phyloP scores from a whole-genome alignment of 2,113 vertebrate genomes.

The Bufo bufo region DNA sequence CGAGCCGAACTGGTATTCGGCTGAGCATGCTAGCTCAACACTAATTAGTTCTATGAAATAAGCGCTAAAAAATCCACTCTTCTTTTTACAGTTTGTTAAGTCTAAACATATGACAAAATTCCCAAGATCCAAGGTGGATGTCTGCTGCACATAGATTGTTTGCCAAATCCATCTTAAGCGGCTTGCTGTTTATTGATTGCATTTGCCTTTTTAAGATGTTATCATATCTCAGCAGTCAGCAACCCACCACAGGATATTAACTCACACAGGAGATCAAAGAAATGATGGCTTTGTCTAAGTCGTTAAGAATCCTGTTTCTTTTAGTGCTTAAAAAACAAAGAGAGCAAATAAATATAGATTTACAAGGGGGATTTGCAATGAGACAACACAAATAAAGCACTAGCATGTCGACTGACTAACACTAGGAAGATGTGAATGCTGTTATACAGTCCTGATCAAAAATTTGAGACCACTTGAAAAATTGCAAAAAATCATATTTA shows the following conservation, averaged over 20 bases:
- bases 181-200: slow-evolving; percentile 29
- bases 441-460: no score
- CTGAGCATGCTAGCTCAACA: no score
- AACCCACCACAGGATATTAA: slow-evolving; percentile 39
- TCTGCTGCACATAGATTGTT: not conserved
- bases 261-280: slow-evolving; percentile 25
- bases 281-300: slow-evolving; percentile 29
- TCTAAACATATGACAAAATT: slow-evolving; percentile 23
- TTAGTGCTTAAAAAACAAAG: slow-evolving; percentile 1
- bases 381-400: not conserved
- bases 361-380: not conserved
- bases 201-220: slow-evolving; percentile 30
- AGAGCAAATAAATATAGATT: slow-evolving; percentile 24
- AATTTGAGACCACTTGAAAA: no score
- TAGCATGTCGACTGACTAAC: not conserved
- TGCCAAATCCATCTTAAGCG: not conserved
- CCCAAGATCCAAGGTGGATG: not conserved
- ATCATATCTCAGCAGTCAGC: slow-evolving; percentile 22
- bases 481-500: no score
- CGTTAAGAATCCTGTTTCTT: slow-evolving; percentile 15
- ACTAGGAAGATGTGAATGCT: not conserved
- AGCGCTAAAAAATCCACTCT: not conserved
- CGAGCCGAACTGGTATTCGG: no score
- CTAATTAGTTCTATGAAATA: no score
- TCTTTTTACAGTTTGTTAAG: not conserved